Conservation (phyloP, 2,888 invertebrate species). For the Rhagonycha lutea region DNA sequence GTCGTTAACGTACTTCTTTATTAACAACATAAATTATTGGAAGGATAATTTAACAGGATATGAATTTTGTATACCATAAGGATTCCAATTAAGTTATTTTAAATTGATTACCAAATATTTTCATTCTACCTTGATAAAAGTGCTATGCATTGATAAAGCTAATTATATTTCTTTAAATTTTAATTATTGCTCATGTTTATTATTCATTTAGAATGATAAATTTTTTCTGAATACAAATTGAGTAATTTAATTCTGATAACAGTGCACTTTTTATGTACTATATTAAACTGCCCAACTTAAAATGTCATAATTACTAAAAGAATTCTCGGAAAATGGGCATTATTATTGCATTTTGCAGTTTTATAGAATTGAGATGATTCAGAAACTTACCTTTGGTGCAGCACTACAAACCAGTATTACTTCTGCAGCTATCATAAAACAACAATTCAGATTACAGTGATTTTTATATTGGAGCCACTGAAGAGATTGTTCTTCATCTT, state of each 20-base stretch:
- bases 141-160: background rate
- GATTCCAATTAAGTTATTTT: background rate
- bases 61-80: background rate
- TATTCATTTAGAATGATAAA: background rate
- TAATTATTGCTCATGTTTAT: background rate
- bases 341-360: background rate
- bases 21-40: background rate
- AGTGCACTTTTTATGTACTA: background rate
- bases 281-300: background rate
- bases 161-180: background rate
- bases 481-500: background rate
- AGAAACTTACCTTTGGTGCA: background rate
- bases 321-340: background rate
- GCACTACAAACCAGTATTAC: background rate
- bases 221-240: background rate
- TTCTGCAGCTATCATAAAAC: background rate
- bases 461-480: background rate
- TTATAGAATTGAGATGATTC: background rate
- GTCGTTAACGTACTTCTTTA: background rate
- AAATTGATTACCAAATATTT: background rate
- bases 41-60: background rate
- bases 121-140: background rate
- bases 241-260: background rate
- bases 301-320: background rate
- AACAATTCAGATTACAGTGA: background rate